Conservation (phyloP, 2,888 invertebrate species). For the Syrphus vitripennis region DNA sequence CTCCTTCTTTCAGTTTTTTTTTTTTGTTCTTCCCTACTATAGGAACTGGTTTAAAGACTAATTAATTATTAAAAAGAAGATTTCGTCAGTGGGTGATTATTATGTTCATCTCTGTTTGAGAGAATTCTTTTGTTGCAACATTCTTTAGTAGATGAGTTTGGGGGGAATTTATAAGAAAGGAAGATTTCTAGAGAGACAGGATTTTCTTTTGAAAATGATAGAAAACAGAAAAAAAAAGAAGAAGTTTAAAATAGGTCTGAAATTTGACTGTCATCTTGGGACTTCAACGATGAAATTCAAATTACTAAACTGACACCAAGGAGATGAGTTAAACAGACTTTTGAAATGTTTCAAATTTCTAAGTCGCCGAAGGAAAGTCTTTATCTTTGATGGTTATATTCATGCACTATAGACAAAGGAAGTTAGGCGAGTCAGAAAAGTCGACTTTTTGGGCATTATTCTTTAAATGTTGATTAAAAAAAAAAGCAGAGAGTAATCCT, state of each 20-base stretch:
- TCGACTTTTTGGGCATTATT: too few species aligned
- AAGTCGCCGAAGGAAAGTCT: background rate
- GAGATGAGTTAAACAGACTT: background rate
- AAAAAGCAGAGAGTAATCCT: too few species aligned
- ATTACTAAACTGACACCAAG: conserved; percentile 25
- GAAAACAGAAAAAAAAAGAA: too few species aligned
- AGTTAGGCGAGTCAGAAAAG: too few species aligned
- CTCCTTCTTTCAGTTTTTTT: background rate
- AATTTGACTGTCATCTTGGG: conserved; percentile 32
- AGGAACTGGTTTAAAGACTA: conserved; percentile 41
- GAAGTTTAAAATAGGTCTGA: background rate
- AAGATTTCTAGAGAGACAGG: background rate
- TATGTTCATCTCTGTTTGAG: conserved; percentile 20
- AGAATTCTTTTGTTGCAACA: conserved; percentile 56
- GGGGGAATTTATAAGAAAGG: background rate
- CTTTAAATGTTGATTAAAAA: too few species aligned
- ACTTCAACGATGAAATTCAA: conserved; percentile 38
- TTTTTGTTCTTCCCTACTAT: background rate
- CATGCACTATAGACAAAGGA: too few species aligned
- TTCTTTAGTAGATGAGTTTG: background rate
- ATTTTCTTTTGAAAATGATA: background rate
- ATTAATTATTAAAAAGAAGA: conserved; percentile 66
- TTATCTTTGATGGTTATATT: background rate
- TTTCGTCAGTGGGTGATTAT: conserved; percentile 53
- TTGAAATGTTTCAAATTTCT: background rate